Evolutionary conservation across 2,888 invertebrate genomes (phyloP).

Genomic region (Heliconius cydno): DNA sequence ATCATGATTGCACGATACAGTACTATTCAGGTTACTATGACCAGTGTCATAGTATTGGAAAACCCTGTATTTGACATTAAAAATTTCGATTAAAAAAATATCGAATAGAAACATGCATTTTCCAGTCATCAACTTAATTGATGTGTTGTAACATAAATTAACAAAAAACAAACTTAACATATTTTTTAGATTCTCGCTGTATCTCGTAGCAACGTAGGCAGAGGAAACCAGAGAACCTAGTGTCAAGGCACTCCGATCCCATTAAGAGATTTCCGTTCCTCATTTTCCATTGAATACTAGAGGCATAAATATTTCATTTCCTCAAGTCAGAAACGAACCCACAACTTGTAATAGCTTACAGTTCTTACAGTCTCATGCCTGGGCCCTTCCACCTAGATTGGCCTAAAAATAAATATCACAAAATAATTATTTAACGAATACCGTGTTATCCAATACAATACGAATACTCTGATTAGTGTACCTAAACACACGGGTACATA

Average conservation of each 20-base stretch:
- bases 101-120: not conserved
- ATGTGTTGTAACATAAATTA: too few species aligned
- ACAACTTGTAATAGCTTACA: not conserved
- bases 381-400: too few species aligned
- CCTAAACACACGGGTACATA: slow-evolving; percentile 4
- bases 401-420: not conserved
- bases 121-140: too few species aligned
- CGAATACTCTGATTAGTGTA: slow-evolving; percentile 8
- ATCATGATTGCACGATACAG: slow-evolving; percentile 35
- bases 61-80: slow-evolving; percentile 6
- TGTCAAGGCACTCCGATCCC: not conserved
- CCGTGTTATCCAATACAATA: not conserved
- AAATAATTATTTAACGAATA: not conserved
- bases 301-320: not conserved
- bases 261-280: not conserved
- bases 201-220: too few species aligned
- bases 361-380: too few species aligned
- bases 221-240: too few species aligned
- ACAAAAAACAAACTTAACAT: too few species aligned
- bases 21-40: slow-evolving; percentile 11
- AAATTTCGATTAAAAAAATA: not conserved
- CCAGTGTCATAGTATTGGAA: not conserved
- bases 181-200: too few species aligned
- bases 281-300: not conserved
- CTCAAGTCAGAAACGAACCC: not conserved